phyloP scores from a whole-genome alignment of 2,888 invertebrate species.

The Drosophila ezoana region DNA sequence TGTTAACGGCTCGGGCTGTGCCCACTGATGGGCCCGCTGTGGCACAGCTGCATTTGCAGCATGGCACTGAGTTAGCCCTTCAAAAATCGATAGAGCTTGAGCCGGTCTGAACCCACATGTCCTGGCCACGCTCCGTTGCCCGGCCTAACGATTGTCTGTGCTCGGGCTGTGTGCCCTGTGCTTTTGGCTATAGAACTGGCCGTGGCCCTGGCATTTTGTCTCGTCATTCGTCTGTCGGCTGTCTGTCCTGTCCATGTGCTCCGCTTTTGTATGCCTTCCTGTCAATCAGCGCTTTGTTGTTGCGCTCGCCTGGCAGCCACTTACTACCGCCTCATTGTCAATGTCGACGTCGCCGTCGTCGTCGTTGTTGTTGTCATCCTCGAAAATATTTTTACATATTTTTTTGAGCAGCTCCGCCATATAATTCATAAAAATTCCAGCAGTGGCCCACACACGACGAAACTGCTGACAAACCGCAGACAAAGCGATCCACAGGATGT shows the following conservation, averaged over 20 bases:
- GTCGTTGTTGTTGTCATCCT: slow-evolving; percentile 23
- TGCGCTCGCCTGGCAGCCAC: slow-evolving; percentile 62
- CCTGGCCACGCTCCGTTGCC: slow-evolving; percentile 71
- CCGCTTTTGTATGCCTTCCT: slow-evolving; percentile 58
- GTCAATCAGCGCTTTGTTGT: slow-evolving; percentile 78
- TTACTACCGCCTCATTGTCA: slow-evolving; percentile 76
- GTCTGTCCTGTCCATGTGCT: not conserved
- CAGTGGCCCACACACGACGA: slow-evolving; percentile 57
- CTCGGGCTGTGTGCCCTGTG: not conserved
- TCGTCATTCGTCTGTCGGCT: slow-evolving; percentile 18
- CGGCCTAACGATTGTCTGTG: slow-evolving; percentile 68
- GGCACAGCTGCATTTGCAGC: slow-evolving; percentile 57
- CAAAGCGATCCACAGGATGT: slow-evolving; percentile 66
- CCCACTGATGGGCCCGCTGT: slow-evolving; percentile 32
- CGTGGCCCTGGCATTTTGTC: slow-evolving; percentile 27
- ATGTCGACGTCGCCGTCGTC: slow-evolving; percentile 54
- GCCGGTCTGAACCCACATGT: slow-evolving; percentile 58
- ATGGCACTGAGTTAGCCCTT: slow-evolving; percentile 18
- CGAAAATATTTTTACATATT: slow-evolving; percentile 64
- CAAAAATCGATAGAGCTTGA: slow-evolving; percentile 57
- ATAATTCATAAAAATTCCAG: slow-evolving; percentile 75
- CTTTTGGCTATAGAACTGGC: slow-evolving; percentile 2
- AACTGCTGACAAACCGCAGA: slow-evolving; percentile 68
- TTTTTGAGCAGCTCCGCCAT: slow-evolving; percentile 43
- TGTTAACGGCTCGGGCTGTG: slow-evolving; percentile 18